Base-by-base conservation (phyloP, 2,113 vertebrate genomes). In the Rhizomys pruinosus region DNA sequence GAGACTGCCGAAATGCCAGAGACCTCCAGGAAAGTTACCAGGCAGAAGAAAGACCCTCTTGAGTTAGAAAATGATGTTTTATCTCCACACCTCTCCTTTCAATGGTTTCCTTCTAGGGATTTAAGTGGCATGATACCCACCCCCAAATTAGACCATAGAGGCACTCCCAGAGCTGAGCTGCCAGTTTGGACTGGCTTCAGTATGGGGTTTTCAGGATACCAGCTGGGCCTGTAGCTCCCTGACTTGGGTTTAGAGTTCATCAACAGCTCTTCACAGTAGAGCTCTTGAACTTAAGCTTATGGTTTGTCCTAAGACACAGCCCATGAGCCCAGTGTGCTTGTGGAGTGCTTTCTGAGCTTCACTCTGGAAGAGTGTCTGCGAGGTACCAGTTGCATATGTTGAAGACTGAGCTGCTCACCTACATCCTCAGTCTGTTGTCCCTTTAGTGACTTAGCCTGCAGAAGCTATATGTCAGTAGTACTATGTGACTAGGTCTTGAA, bases 1-100 rank as follows among this genome's bases (percentile, higher is more conserved):
- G 59, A 39, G n/a, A 12, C 10, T 5, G 0, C 1, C 15, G 32
- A 1, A 68, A 16, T 37, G 34, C 1, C 6, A 12, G 19, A 42
- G 44, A 61, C 22, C 17, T 2, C 0, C 1, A 4, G 34, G 22
- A 59, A 74, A 13, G 20, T 42, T 61, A 15, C 39, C 3, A 0
- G 87, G 79, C 3, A 8, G 39, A 64, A 8, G 2, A 7, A 63
- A 17, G 22, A 52, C 32, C 3, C 1, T 0, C n/a, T 20, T 27
- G 44, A 59, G 34, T 15, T 42, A 8, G 42, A n/a, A 55, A 25
- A 34, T 4, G 1, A 0, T 2, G 15, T n/a, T 59, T 12, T 9
- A 29, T 55, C 37, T 37, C 9, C 22, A 29, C 55, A 42, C 29
- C 77, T 72, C n/a, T 15, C 39, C 73, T 19, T 47, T 39, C 44